A percentile compares a stretch with the other conserved stretches of the same genome.
Conservation (phyloP, 2,113 vertebrate species). For the Micromys minutus region DNA sequence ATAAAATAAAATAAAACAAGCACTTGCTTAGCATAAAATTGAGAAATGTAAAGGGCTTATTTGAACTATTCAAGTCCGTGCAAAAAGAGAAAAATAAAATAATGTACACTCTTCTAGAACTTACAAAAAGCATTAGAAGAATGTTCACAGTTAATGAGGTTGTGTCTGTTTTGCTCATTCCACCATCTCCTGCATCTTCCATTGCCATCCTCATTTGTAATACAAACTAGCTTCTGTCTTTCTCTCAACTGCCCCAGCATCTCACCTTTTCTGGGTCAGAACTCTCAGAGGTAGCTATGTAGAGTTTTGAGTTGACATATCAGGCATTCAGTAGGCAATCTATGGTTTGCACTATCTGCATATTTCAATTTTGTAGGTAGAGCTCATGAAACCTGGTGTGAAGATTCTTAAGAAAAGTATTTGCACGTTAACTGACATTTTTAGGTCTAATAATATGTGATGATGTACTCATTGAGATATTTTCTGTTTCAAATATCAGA, state of each 20-base stretch:
- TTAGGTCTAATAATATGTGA: background rate
- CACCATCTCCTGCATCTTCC: background rate
- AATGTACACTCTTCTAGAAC: background rate
- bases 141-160: background rate
- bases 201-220: background rate
- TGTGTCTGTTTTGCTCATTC: background rate
- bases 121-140: background rate
- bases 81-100: too few relatives aligned
- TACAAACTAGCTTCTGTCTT: background rate
- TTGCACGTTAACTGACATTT: background rate
- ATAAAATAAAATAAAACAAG: too few relatives aligned
- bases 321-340: background rate
- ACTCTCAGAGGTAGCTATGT: background rate
- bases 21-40: too few relatives aligned
- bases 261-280: fast-evolving
- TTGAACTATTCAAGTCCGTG: too few relatives aligned
- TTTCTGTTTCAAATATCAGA: conserved; percentile 6
- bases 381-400: background rate
- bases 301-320: background rate
- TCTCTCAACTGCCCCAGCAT: background rate
- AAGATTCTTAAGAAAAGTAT: background rate
- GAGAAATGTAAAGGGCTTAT: too few relatives aligned
- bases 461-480: background rate
- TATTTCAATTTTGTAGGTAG: background rate
- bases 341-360: background rate